These are phyloP conservation scores for Scartelaos histophorus DNA, from an alignment of 2,113 vertebrate genomes.

Conservation along the genomic window DNA sequence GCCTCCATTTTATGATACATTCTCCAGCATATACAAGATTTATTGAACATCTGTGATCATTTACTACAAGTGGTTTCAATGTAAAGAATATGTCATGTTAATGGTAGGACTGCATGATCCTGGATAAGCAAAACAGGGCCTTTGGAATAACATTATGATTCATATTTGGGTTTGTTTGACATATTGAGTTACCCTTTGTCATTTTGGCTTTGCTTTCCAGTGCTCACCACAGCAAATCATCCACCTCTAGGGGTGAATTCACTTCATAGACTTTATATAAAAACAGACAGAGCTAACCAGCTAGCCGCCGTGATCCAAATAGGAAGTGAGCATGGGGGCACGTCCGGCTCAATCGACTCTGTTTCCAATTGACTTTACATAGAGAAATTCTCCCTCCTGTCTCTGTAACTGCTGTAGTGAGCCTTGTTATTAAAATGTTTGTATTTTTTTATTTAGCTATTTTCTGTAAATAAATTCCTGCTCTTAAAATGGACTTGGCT, in stretches of 20 bases:
- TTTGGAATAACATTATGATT: not conserved
- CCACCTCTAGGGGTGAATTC: not conserved
- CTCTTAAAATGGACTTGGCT: too few relatives aligned
- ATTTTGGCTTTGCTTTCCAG: not conserved
- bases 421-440: too few relatives aligned
- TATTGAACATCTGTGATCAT: slow-evolving; percentile 44
- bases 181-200: not conserved
- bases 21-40: slow-evolving; percentile 37
- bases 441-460: too few relatives aligned
- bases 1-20: slow-evolving; percentile 49
- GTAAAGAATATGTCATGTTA: slow-evolving; percentile 24
- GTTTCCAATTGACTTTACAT: too few relatives aligned
- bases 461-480: too few relatives aligned
- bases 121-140: not conserved
- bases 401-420: too few relatives aligned
- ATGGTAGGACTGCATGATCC: not conserved
- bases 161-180: not conserved
- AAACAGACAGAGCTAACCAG: too few relatives aligned
- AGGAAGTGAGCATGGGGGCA: too few relatives aligned
- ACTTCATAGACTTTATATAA: too few relatives aligned
- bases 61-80: slow-evolving; percentile 31
- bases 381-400: too few relatives aligned
- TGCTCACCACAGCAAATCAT: not conserved
- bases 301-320: too few relatives aligned
- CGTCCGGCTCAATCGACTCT: too few relatives aligned